phyloP scores from a whole-genome alignment of 2,113 vertebrate species.

The Zosterops pallidus region DNA sequence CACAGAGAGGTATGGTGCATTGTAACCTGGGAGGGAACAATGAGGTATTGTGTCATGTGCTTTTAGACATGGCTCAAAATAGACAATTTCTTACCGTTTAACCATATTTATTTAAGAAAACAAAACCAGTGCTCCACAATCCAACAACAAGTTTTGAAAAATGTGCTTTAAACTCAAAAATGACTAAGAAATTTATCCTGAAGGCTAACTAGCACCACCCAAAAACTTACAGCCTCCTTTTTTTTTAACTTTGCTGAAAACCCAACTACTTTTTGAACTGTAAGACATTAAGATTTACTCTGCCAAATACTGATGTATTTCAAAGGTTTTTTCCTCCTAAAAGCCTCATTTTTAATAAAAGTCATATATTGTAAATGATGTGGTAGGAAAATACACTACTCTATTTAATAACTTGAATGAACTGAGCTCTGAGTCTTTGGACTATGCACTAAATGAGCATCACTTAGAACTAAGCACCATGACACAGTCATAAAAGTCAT shows the following conservation, averaged over 20 bases:
- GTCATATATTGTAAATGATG: neutral
- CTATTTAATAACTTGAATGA: neutral
- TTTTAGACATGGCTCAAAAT: neutral
- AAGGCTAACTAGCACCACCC: neutral
- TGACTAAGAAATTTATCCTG: neutral
- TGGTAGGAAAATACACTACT: neutral
- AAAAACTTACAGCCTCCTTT: neutral
- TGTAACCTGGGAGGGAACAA: slow-evolving; percentile 84
- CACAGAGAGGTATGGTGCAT: slow-evolving; percentile 95
- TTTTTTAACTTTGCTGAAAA: neutral
- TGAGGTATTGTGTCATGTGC: neutral
- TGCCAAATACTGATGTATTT: neutral
- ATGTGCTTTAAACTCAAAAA: neutral
- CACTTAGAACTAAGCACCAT: neutral
- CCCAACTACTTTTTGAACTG: neutral
- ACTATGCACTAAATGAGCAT: neutral
- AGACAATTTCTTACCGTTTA: neutral
- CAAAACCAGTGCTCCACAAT: neutral
- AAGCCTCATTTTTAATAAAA: neutral
- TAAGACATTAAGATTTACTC: neutral
- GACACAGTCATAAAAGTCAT: neutral
- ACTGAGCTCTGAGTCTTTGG: neutral
- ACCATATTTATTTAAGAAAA: neutral
- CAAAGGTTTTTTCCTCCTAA: neutral
- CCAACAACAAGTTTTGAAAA: neutral